A percentile compares a stretch with the other conserved stretches of the same genome.
phyloP scores from a whole-genome alignment of 2,113 vertebrate species.

The Pterocles gutturalis region DNA sequence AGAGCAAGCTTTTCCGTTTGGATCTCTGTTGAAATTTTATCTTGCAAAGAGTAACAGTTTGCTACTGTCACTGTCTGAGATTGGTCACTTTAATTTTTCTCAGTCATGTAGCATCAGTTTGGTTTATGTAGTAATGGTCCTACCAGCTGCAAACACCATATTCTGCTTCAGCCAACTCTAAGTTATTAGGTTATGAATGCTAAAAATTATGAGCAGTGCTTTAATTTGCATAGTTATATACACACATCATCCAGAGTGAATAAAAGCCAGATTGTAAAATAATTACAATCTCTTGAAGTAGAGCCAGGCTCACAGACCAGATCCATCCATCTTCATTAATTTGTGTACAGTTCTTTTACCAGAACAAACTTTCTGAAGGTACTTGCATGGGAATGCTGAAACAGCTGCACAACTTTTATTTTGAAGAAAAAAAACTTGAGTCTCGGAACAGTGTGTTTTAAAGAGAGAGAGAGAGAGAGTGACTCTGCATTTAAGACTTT shows the following conservation, averaged over 20 bases:
- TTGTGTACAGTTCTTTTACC: constrained; percentile 78
- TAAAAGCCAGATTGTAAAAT: constrained; percentile 85
- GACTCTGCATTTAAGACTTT: constrained; percentile 77
- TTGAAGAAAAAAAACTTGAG: constrained; percentile 82
- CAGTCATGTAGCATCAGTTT: constrained; percentile 11
- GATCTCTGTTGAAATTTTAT: constrained; percentile 36
- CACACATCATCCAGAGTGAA: constrained; percentile 78
- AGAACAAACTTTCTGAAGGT: constrained; percentile 78
- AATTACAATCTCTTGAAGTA: constrained; percentile 81
- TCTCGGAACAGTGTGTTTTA: constrained; percentile 72
- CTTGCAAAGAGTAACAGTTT: neutral
- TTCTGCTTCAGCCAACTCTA: constrained; percentile 67
- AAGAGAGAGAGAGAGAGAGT: constrained; percentile 58
- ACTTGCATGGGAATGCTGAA: constrained; percentile 76
- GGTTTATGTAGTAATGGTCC: constrained; percentile 36
- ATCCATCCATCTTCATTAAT: constrained; percentile 79
- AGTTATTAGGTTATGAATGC: constrained; percentile 76
- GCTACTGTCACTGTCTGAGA: constrained; percentile 25
- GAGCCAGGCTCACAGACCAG: constrained; percentile 73
- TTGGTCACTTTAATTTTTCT: constrained; percentile 55
- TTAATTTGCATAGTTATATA: constrained; percentile 75
- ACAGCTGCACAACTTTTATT: constrained; percentile 86
- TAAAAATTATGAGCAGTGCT: constrained; percentile 74
- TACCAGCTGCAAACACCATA: constrained; percentile 62
- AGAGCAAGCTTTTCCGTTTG: constrained; percentile 19